A percentile compares a stretch with the other conserved stretches of the same genome.
Conservation (phyloP, 2,888 invertebrate species). For the Eurois occulta region DNA sequence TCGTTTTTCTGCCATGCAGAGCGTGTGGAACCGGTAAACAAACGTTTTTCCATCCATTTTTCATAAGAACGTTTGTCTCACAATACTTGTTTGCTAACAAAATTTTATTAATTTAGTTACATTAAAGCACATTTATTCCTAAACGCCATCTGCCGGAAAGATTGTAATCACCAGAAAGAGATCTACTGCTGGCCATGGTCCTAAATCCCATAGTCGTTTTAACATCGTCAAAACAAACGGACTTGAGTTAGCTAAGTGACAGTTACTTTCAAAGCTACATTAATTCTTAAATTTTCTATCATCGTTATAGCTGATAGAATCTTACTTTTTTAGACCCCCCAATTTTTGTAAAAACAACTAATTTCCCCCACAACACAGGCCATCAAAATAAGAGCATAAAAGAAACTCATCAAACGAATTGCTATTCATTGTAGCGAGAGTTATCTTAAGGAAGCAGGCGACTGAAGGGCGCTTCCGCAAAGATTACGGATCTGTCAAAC, state of each 20-base stretch:
- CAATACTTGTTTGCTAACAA: neutral
- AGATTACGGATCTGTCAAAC: constrained; percentile 58
- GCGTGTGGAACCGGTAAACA: neutral
- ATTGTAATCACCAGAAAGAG: neutral
- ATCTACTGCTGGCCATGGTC: neutral
- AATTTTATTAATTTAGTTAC: neutral
- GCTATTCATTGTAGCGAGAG: constrained; percentile 44
- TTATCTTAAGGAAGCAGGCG: constrained; percentile 50
- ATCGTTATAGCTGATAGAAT: neutral
- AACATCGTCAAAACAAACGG: neutral
- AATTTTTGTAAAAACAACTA: constrained; percentile 5
- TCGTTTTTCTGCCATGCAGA: neutral
- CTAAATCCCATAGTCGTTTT: neutral
- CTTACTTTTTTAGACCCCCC: neutral
- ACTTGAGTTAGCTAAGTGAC: neutral
- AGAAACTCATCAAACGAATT: constrained; percentile 57
- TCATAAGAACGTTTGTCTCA: neutral
- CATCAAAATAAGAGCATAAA: constrained; percentile 34
- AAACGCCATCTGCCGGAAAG: neutral
- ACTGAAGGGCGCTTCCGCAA: constrained; percentile 30
- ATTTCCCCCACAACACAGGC: constrained; percentile 16
- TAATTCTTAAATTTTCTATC: neutral
- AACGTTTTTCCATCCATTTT: neutral
- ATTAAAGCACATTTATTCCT: neutral
- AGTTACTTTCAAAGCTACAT: neutral